Evolutionary conservation across 2,797 vertebrate genomes (phyloP).

Genomic region (Tarsius wallacei): DNA sequence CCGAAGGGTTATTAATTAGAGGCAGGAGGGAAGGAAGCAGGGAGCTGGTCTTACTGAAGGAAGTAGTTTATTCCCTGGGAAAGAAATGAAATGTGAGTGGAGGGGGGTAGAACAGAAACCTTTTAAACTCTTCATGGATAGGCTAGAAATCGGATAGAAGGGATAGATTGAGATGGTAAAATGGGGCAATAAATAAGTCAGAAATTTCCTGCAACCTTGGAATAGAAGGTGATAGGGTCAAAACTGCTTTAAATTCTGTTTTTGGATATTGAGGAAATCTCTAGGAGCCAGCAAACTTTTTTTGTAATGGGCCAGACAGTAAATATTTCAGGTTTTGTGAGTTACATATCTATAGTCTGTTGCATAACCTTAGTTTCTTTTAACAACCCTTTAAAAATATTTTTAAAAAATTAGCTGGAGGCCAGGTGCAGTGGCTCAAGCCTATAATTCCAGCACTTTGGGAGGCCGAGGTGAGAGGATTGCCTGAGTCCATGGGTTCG

Average conservation of each 20-base stretch:
- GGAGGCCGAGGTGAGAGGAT: too few species aligned
- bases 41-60: constrained; percentile 56
- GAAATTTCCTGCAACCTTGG: constrained; percentile 63
- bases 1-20: constrained; percentile 76
- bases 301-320: not conserved
- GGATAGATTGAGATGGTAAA: constrained; percentile 50
- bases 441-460: too few species aligned
- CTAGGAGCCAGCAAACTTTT: constrained; percentile 3
- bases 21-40: not conserved
- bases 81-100: constrained; percentile 77
- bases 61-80: constrained; percentile 73
- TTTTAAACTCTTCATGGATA: constrained; percentile 65
- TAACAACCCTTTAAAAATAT: not conserved
- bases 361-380: constrained; percentile 21
- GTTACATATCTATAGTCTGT: not conserved
- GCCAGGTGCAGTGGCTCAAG: too few species aligned
- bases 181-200: constrained; percentile 61
- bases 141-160: constrained; percentile 51
- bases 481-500: too few species aligned
- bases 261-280: constrained; percentile 39
- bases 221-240: constrained; percentile 52
- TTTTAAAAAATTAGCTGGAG: not conserved
- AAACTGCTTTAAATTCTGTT: constrained; percentile 31
- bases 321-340: constrained; percentile 17
- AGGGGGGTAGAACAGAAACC: constrained; percentile 38